These are phyloP conservation scores for Euwallacea similis DNA, from an alignment of 1,140 invertebrate genomes.

Conservation along the genomic window DNA sequence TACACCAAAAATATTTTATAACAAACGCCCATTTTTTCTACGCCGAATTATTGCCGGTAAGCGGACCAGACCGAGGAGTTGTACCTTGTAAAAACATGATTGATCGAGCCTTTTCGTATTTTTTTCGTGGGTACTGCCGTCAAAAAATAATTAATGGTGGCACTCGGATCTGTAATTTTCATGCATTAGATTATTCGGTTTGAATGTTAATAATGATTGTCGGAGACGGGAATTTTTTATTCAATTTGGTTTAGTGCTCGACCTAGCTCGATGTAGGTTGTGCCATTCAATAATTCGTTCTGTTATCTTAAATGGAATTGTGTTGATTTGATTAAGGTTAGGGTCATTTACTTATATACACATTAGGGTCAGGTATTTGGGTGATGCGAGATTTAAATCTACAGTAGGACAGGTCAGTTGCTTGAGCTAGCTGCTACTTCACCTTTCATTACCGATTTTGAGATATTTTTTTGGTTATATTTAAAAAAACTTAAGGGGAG, in stretches of 20 bases:
- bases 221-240: constrained; percentile 11
- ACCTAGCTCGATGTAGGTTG: constrained; percentile 6
- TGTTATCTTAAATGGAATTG: constrained; percentile 8
- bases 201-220: constrained; percentile 21
- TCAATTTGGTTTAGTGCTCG: neutral
- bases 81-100: constrained; percentile 19
- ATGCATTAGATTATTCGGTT: constrained; percentile 19
- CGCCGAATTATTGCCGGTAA: neutral
- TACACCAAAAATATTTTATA: no score
- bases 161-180: constrained; percentile 10
- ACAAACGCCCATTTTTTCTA: neutral
- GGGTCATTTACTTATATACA: neutral
- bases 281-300: constrained; percentile 10
- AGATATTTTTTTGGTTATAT: no score
- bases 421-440: no score
- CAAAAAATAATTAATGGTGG: constrained; percentile 23
- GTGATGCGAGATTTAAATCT: no score
- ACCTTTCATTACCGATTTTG: no score
- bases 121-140: constrained; percentile 24
- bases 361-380: no score
- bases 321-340: constrained; percentile 16
- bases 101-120: constrained; percentile 7
- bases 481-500: no score
- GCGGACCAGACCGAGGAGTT: neutral
- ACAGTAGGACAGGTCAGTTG: no score